Base-by-base conservation (phyloP, 2,113 vertebrate genomes). In the Cichladusa arquata region DNA sequence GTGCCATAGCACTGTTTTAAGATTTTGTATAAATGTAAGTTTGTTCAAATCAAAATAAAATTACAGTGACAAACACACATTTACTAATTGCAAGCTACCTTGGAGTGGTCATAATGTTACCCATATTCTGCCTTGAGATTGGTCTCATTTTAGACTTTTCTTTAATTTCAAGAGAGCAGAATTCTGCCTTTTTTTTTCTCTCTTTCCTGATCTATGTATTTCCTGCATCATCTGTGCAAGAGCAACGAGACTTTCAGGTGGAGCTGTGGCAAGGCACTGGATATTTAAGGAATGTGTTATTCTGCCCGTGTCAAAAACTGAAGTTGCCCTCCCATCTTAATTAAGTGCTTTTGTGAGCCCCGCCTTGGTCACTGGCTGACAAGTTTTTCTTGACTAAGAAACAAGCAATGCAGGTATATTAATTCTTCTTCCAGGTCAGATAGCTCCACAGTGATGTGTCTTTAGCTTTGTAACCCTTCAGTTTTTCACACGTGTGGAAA, bases 61-160 rank as follows among this genome's bases (percentile, higher is more conserved):
- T 70, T 36, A 23, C 10, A 78, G 4, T 36, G 13, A 22, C 22
- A 23, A 42, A 26, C 0, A 1, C 0, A 1, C 15, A 23, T 67
- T 74, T 80, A 15, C 20, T 80, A 8, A 60, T 79, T 71, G 14
- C 51, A 64, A 64, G 12, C 23, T 48, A 42, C 44, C 8, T 33
- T 76, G 26, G 10, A 64, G 22, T 34, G 14, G 22, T 72, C 17
- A 17, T 73, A 65, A 48, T 45, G 8, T 48, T 12, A 34, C 4
- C 6, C 0, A 0, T 40, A 31, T 19, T 40, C 5, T 83, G 5
- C 26, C 33, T 84, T 58, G 18, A 78, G 18, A 12, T 12, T 61
- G 5, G 61, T 81, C 19, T 65, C 3, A 22, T 61, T 79, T 86
- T 58, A 42, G 20, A 19, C 22, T 38, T 69, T 38, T 71, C 34